Evolutionary conservation across 2,797 vertebrate species (phyloP).

Genomic region (Brachymystax lenok): DNA sequence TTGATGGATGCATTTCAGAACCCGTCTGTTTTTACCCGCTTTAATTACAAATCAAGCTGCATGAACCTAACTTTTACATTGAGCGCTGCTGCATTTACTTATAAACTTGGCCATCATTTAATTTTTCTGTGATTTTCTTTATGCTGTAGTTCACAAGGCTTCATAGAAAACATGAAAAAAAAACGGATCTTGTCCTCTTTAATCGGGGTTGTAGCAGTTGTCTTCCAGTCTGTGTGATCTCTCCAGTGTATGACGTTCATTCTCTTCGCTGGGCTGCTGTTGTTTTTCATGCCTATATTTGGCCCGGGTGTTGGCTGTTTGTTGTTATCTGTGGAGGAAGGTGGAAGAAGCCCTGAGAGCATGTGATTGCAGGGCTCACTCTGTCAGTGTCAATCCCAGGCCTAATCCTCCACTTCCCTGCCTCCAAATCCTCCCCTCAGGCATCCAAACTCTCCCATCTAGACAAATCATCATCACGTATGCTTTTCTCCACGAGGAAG

Average conservation of each 20-base stretch:
- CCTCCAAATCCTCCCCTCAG: slow-evolving; percentile 59
- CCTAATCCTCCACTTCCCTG: slow-evolving; percentile 58
- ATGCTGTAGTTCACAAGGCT: too few species aligned
- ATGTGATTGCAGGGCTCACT: slow-evolving; percentile 32
- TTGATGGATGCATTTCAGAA: too few species aligned
- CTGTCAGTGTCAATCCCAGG: slow-evolving; percentile 47
- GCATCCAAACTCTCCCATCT: slow-evolving; percentile 46
- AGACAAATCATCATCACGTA: slow-evolving; percentile 50
- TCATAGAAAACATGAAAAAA: too few species aligned
- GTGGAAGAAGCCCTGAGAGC: slow-evolving; percentile 48
- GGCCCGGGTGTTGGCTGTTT: slow-evolving; percentile 1
- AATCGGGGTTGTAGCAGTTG: slow-evolving; percentile 48
- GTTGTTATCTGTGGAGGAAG: slow-evolving; percentile 45
- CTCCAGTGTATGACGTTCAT: slow-evolving; percentile 13
- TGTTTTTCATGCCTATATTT: slow-evolving; percentile 9
- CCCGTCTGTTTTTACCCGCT: too few species aligned
- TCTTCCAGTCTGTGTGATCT: slow-evolving; percentile 26
- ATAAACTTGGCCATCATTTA: too few species aligned
- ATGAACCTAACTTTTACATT: too few species aligned
- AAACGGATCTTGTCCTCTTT: slow-evolving; percentile 46
- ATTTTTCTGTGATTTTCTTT: too few species aligned
- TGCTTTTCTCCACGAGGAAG: slow-evolving; percentile 42
- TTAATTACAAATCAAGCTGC: too few species aligned
- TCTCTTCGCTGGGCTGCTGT: background rate
- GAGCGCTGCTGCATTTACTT: too few species aligned